A percentile compares a stretch with the other conserved stretches of the same genome.
These are phyloP conservation scores for Drosophila greeni DNA, from an alignment of 2,888 invertebrate genomes.

Conservation along the genomic window DNA sequence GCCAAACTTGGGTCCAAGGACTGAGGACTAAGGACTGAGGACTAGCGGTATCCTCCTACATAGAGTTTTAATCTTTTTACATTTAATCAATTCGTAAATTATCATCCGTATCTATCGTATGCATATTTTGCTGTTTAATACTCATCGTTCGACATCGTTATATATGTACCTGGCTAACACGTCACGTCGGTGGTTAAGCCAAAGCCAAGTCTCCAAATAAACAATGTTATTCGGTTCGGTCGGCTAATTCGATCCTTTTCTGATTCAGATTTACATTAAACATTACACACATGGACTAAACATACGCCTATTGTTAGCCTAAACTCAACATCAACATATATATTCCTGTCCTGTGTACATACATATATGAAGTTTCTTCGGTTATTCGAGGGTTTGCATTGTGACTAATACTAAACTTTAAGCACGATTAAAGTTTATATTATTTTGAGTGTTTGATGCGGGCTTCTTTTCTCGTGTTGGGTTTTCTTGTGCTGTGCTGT, in stretches of 20 bases:
- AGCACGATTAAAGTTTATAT: constrained; percentile 59
- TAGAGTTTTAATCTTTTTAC: constrained; percentile 57
- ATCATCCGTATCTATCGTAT: constrained; percentile 39
- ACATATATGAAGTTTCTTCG: constrained; percentile 32
- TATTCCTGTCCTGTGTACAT: constrained; percentile 41
- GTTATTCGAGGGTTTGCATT: constrained; percentile 31
- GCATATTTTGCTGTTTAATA: constrained; percentile 56
- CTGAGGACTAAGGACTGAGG: constrained; percentile 26
- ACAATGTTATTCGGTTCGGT: constrained; percentile 12
- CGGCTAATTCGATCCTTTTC: constrained; percentile 13
- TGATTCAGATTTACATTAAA: constrained; percentile 46
- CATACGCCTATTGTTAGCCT: constrained; percentile 62
- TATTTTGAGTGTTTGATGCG: constrained; percentile 45
- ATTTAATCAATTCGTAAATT: constrained; percentile 48
- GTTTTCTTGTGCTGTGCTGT: constrained; percentile 27
- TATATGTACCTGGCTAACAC: constrained; percentile 57
- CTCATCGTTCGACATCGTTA: constrained; percentile 61
- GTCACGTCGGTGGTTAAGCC: constrained; percentile 49
- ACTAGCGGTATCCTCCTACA: constrained; percentile 19
- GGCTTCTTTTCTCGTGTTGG: too few relatives aligned
- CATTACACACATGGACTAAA: constrained; percentile 66
- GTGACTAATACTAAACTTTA: constrained; percentile 66
- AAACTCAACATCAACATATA: constrained; percentile 64
- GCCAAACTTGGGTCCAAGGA: constrained; percentile 25
- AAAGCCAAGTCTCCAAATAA: constrained; percentile 28